A percentile compares a stretch with the other conserved stretches of the same genome.
Evolutionary conservation across 2,888 invertebrate genomes (phyloP).

Genomic region (Eupithecia vulgata): DNA sequence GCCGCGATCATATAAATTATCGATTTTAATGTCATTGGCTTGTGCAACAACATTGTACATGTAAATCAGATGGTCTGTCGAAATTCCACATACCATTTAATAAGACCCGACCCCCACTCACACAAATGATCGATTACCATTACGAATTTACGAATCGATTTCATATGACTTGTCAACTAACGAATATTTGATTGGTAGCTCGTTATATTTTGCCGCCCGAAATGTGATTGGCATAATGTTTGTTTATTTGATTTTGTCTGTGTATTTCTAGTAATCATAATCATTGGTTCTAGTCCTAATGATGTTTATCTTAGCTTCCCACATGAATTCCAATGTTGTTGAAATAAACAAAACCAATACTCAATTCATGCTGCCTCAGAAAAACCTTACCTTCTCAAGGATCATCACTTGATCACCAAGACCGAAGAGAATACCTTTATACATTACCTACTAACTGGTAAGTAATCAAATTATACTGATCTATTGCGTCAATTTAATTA

Average conservation of each 20-base stretch:
- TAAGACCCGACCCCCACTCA: conserved; percentile 58
- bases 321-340: not conserved
- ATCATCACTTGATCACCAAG: not conserved
- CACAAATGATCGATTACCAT: conserved; percentile 66
- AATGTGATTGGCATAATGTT: conserved; percentile 2
- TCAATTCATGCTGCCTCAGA: not conserved
- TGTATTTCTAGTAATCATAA: not conserved
- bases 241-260: conserved; percentile 5
- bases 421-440: no score
- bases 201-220: conserved; percentile 41
- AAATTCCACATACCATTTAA: conserved; percentile 28
- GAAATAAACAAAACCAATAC: not conserved
- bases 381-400: not conserved
- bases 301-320: conserved; percentile 10
- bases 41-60: conserved; percentile 27
- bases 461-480: not conserved
- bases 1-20: conserved; percentile 25
- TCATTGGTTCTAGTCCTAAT: not conserved
- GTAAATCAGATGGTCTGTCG: conserved; percentile 35
- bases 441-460: not conserved
- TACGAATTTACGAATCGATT: conserved; percentile 67
- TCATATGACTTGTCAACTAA: conserved; percentile 51
- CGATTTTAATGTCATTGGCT: conserved; percentile 31
- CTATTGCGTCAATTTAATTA: not conserved
- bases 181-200: conserved; percentile 54